These are phyloP conservation scores for Eupeodes latifasciatus DNA, from an alignment of 2,888 invertebrate genomes.

Conservation along the genomic window DNA sequence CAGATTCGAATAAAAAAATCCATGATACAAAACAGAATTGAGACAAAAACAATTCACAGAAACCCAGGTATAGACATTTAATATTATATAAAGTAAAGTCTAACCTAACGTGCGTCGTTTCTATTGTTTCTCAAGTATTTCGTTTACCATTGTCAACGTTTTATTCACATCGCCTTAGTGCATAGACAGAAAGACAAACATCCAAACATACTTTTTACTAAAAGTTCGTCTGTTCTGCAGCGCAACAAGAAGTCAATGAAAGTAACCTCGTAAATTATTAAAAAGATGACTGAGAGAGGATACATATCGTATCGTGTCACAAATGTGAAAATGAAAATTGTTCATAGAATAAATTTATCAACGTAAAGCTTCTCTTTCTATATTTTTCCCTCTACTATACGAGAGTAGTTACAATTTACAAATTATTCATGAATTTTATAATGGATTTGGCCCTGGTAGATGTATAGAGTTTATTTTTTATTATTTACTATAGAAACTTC, in stretches of 20 bases:
- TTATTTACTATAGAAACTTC: conserved; percentile 27
- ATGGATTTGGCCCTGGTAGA: conserved; percentile 29
- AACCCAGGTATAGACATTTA: not conserved
- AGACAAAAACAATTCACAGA: not conserved
- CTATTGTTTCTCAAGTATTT: conserved; percentile 4
- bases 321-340: conserved; percentile 40
- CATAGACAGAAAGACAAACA: conserved; percentile 17
- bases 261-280: conserved; percentile 48
- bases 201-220: not conserved
- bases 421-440: conserved; percentile 42
- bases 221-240: conserved; percentile 17
- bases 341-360: conserved; percentile 40
- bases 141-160: not conserved
- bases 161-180: not conserved
- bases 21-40: not conserved
- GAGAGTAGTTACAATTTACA: not conserved
- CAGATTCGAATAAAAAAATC: not conserved
- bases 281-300: conserved; percentile 18
- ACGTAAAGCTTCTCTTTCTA: not conserved
- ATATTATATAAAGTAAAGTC: not conserved
- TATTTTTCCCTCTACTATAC: not conserved
- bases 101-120: not conserved
- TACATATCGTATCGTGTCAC: conserved; percentile 30
- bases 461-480: conserved; percentile 1
- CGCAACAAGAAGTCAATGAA: conserved; percentile 33